phyloP scores from a whole-genome alignment of 37 sponge, comb jelly and placozoan species.

The Geodia barretti region DNA sequence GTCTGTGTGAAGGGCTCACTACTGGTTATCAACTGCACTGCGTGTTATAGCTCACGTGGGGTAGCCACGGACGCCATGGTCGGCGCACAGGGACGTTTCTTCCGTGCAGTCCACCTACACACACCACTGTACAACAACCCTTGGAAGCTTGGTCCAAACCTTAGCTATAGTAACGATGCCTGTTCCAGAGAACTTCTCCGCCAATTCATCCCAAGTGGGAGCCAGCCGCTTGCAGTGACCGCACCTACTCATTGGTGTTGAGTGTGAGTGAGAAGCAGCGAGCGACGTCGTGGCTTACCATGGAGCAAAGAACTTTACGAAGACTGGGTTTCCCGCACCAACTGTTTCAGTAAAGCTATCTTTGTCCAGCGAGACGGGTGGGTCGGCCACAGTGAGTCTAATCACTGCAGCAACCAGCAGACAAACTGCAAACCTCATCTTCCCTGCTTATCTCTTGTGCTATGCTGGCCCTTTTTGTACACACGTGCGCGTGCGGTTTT shows the following conservation, averaged over 20 bases:
- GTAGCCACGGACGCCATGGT: slow-evolving; percentile 48
- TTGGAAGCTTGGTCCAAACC: slow-evolving; percentile 2
- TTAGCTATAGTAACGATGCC: slow-evolving; percentile 31
- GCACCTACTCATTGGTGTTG: slow-evolving; percentile 35
- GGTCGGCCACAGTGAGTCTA: background rate
- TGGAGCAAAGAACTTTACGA: slow-evolving; percentile 60
- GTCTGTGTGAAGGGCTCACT: slow-evolving; percentile 10
- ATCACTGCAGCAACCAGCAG: background rate
- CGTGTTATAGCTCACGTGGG: slow-evolving; percentile 39
- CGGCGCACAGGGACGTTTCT: slow-evolving; percentile 36
- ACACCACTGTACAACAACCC: background rate
- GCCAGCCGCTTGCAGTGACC: slow-evolving; percentile 58
- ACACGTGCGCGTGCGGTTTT: too few species aligned
- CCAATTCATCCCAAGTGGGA: slow-evolving; percentile 57
- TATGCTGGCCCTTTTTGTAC: too few species aligned
- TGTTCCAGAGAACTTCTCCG: background rate
- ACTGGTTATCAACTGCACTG: too few species aligned
- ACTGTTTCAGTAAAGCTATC: slow-evolving; percentile 26
- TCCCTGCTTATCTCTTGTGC: too few species aligned
- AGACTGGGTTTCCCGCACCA: slow-evolving; percentile 22
- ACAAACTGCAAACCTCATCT: background rate
- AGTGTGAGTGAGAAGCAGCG: background rate
- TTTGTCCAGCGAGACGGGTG: slow-evolving; percentile 10
- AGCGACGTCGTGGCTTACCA: slow-evolving; percentile 19
- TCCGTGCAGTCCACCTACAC: slow-evolving; percentile 60